Conservation (phyloP, 2,113 vertebrate genomes). For the Camarhynchus parvulus region DNA sequence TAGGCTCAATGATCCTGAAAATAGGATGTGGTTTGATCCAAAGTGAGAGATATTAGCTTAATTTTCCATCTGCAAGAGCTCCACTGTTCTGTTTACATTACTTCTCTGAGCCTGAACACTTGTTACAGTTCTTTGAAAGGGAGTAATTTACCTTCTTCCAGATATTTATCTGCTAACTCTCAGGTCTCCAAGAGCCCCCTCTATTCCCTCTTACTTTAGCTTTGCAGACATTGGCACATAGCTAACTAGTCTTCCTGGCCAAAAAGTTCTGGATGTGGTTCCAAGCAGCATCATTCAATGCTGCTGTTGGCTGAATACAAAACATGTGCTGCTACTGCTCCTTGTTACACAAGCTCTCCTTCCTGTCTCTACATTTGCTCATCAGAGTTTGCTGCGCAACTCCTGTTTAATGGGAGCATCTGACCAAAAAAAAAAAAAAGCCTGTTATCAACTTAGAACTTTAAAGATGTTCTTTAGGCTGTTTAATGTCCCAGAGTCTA, state of each 20-base stretch:
- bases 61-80: constrained; percentile 46
- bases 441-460: not conserved
- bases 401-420: not conserved
- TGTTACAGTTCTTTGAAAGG: not conserved
- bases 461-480: not conserved
- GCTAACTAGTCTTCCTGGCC: not conserved
- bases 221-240: not conserved
- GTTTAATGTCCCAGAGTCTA: not conserved
- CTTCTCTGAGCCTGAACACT: not conserved
- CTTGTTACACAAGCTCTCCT: not conserved
- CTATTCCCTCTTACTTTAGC: constrained; percentile 3
- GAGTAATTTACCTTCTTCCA: not conserved
- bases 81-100: constrained; percentile 30
- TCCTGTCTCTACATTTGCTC: not conserved
- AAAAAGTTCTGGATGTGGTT: not conserved
- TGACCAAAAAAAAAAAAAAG: not conserved
- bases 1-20: constrained; percentile 22
- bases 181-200: not conserved
- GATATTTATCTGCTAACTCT: not conserved
- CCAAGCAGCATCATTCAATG: not conserved
- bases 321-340: constrained; percentile 21
- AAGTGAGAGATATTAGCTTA: constrained; percentile 40
- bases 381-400: not conserved
- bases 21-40: constrained; percentile 57
- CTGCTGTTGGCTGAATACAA: constrained; percentile 15